phyloP scores from a whole-genome alignment of 2,113 vertebrate species.

The Himantopus leucocephalus region DNA sequence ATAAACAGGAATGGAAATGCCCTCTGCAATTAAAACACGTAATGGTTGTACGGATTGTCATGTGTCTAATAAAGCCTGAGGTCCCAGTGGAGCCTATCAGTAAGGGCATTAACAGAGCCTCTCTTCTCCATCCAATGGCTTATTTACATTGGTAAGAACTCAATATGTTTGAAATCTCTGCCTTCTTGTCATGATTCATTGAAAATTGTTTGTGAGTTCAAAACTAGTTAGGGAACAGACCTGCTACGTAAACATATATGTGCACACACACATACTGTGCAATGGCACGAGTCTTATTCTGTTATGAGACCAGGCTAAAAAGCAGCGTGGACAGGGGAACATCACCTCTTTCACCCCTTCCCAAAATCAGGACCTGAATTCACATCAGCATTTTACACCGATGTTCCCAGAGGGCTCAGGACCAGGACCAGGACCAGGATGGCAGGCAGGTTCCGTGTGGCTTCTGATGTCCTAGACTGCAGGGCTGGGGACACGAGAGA shows the following conservation, averaged over 20 bases:
- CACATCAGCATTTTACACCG: not conserved
- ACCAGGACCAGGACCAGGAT: accelerated
- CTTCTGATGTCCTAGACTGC: not conserved
- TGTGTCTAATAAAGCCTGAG: not conserved
- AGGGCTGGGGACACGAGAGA: not conserved
- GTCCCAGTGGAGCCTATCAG: not conserved
- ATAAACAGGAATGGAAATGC: not conserved
- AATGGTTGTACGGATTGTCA: not conserved
- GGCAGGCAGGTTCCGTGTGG: not conserved
- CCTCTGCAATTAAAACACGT: not conserved
- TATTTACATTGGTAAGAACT: not conserved
- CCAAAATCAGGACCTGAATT: not conserved
- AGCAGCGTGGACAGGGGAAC: accelerated
- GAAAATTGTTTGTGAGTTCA: not conserved
- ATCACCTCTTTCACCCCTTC: not conserved
- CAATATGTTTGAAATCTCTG: not conserved
- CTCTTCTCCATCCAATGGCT: not conserved
- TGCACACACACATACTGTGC: accelerated
- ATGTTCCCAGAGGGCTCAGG: accelerated
- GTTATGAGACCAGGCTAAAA: not conserved
- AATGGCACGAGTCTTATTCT: not conserved
- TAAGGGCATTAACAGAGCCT: not conserved
- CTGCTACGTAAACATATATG: not conserved
- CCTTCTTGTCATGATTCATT: not conserved
- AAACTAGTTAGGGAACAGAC: not conserved